Evolutionary conservation across 2,888 invertebrate genomes (phyloP).

Genomic region (Clunio marinus): DNA sequence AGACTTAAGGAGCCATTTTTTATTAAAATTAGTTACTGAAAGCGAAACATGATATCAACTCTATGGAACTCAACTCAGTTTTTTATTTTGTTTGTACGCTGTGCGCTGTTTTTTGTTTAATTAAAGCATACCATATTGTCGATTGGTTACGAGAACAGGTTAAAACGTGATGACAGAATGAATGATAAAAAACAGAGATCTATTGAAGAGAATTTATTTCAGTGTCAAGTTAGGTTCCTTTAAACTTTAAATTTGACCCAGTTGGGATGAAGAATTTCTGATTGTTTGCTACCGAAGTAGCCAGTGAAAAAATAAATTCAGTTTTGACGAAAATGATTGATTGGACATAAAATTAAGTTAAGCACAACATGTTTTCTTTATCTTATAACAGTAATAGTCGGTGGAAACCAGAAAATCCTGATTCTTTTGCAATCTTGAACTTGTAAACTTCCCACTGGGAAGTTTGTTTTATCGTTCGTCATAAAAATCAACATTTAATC

Average conservation of each 20-base stretch:
- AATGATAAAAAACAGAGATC: too few species aligned
- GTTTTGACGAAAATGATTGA: background rate
- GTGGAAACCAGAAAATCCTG: background rate
- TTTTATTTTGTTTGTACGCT: background rate
- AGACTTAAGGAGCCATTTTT: background rate
- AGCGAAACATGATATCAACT: conserved; percentile 2
- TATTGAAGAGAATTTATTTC: conserved; percentile 5
- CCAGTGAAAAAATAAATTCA: background rate
- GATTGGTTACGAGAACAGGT: background rate
- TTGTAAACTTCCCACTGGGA: conserved; percentile 4
- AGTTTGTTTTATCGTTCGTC: background rate
- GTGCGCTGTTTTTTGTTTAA: background rate
- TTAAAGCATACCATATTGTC: conserved; percentile 7
- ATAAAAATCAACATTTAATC: background rate
- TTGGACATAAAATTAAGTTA: too few species aligned
- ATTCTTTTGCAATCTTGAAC: conserved; percentile 6
- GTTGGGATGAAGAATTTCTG: too few species aligned
- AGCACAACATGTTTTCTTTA: background rate
- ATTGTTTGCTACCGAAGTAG: too few species aligned
- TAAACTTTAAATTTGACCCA: background rate
- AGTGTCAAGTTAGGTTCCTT: background rate
- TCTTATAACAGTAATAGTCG: background rate
- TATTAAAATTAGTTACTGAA: background rate
- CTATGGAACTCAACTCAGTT: background rate
- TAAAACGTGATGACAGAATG: background rate